phyloP scores from a whole-genome alignment of 2,797 vertebrate species.

The Morus bassanus region DNA sequence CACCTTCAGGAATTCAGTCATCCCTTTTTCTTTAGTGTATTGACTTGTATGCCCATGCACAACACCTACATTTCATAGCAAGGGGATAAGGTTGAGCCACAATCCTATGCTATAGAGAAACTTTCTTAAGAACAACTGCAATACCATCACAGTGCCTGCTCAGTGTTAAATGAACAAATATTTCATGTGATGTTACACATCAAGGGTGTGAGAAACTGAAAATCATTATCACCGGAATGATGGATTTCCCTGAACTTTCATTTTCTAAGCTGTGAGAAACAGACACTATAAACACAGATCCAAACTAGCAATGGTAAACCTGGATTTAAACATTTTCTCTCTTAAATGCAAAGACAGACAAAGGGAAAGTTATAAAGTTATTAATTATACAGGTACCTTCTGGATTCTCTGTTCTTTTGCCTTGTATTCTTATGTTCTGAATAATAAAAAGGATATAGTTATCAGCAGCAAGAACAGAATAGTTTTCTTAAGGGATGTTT shows the following conservation, averaged over 20 bases:
- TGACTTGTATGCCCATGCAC: not conserved
- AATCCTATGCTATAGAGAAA: not conserved
- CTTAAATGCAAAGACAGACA: not conserved
- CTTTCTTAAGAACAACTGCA: not conserved
- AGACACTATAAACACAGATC: not conserved
- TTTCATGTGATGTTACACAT: not conserved
- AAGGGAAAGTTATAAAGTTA: not conserved
- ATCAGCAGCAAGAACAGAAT: not conserved
- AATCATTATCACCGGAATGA: not conserved
- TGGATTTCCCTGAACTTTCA: not conserved
- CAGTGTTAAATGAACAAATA: not conserved
- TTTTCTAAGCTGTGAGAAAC: not conserved
- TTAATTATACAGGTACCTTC: not conserved
- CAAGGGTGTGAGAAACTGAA: not conserved
- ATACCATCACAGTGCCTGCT: not conserved
- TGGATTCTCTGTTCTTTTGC: not conserved
- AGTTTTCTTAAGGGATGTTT: not conserved
- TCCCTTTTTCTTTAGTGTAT: not conserved
- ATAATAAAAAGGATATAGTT: not conserved
- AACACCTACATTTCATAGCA: not conserved
- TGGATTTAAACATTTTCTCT: not conserved
- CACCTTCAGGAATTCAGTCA: not conserved
- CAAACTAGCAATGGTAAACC: not conserved
- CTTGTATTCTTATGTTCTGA: not conserved
- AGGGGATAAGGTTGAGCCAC: not conserved